Evolutionary conservation across 2,888 invertebrate species (phyloP), one percentile per base, ranked within the genome.

Genomic region (Bellardia bayeri): DNA sequence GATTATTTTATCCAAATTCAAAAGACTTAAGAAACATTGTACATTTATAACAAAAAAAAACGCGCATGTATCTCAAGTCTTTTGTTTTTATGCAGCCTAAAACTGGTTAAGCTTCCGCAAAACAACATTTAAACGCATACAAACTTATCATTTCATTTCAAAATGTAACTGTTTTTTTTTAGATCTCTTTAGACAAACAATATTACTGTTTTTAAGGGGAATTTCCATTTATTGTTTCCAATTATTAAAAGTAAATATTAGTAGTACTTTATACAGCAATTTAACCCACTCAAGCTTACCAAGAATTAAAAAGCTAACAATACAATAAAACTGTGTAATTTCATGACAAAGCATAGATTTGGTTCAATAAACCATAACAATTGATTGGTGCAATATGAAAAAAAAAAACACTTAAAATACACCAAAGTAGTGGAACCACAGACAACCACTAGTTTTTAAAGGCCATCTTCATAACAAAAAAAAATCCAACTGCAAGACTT

Each of bases 341-440:
- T 71, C 71, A 84, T 78, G 84, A 56, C 69, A 87, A 79, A 82
- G 30, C 64, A 74, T 76, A 71, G 81, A 82, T 87, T 82, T 87
- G 72, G 84, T 84, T 87, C 87, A 84, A 84, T 87, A 82, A 84
- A 76, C 83, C 87, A 84, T 69, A 84, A 82, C 78, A 87, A 64
- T 78, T 56, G 81, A 61, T 40, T 84, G 66, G 42, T 45, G 83
- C 71, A 76, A 82, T 74, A 82, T 45, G 4, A 37, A 16, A 1
- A 56, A n/a, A n/a, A n/a, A n/a, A n/a, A n/a, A n/a, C n/a, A n/a
- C n/a, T n/a, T n/a, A n/a, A 23, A 14, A 66, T 3, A 56, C 13
- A n/a, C 56, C 11, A 64, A 14, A n/a, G 0, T 8, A 61, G 16
- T 13, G 9, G 56, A 7, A n/a, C 11, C 2, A n/a, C 11, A 37